Base-by-base conservation (phyloP, 2,888 invertebrate species). In the Heterodera filipjevi region DNA sequence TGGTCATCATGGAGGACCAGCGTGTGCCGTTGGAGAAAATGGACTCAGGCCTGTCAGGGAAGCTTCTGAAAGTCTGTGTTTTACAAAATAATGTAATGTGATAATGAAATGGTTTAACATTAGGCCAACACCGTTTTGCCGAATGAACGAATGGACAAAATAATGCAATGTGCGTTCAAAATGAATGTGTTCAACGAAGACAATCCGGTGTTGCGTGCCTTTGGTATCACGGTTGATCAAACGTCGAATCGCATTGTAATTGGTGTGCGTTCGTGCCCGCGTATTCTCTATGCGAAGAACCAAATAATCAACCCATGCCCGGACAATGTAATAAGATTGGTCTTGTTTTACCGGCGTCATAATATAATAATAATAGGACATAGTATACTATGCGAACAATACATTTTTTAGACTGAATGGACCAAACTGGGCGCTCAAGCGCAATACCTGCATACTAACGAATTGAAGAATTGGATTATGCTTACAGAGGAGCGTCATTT, bases 21-120 rank as follows among this genome's bases (percentile, higher is more conserved):
- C 79, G 79, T n/a, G 80, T 82, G 35, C 82, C 82, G 22, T 70
- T 82, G 49, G 82, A 82, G 71, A 82, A 82, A 46, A 77, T 81
- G 64, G 75, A 83, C 46, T 77, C 59, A 16, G 76, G 79, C 10
- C 33, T 78, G 44, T 68, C 79, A 3, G n/a, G 66, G 1, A 82
- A 77, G 22, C 74, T 81, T n/a, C 32, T 81, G 39, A 39, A 49
- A 66, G 81, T 81, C 49, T 2, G 22, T 75, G 22, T 32, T 66
- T 66, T 66, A n/a, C n/a, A n/a, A n/a, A n/a, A n/a, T n/a, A n/a
- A n/a, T n/a, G n/a, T n/a, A n/a, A n/a, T n/a, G n/a, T 68, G 27
- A 59, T 22, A 30, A 27, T 27, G 30, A 27, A 33, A 3, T 14
- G 3, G 1, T 46, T 14, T 44, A 12, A 16, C 22, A 66, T 82